A percentile compares a stretch with the other conserved stretches of the same genome.
phyloP scores from a whole-genome alignment of 2,113 vertebrate species.

The Zeus faber region DNA sequence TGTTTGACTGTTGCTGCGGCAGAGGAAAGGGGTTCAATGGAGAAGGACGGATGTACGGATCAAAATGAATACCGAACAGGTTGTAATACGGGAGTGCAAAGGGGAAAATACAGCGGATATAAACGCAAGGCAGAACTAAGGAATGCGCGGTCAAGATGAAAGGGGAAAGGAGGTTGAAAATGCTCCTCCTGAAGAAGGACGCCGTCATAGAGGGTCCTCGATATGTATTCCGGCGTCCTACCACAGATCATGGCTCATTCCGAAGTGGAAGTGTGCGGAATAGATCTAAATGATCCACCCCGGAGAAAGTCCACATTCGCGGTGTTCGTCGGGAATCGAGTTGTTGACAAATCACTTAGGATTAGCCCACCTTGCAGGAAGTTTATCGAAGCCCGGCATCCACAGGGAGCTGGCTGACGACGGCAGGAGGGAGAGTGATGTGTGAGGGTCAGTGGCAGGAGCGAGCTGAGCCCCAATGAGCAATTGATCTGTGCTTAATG shows the following conservation, averaged over 20 bases:
- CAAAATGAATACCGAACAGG: constrained; percentile 16
- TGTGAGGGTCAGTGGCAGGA: constrained; percentile 42
- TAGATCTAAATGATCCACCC: constrained; percentile 36
- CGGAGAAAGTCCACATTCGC: constrained; percentile 1
- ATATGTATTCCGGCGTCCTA: constrained; percentile 19
- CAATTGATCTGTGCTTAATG: constrained; percentile 42
- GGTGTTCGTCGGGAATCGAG: background rate
- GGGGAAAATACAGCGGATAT: no score
- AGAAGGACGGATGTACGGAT: no score
- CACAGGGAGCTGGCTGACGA: constrained; percentile 7
- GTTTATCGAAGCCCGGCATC: constrained; percentile 18
- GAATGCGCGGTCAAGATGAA: background rate
- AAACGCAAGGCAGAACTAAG: constrained; percentile 2
- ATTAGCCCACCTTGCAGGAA: constrained; percentile 21
- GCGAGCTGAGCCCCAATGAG: constrained; percentile 23
- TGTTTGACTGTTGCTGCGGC: constrained; percentile 64
- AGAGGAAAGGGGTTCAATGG: constrained; percentile 46
- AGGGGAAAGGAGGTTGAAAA: constrained; percentile 5
- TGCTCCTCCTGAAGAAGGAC: constrained; percentile 15
- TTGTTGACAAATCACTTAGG: constrained; percentile 32
- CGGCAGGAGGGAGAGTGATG: constrained; percentile 23
- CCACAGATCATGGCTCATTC: constrained; percentile 45
- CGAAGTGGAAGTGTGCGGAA: constrained; percentile 33
- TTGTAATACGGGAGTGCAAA: background rate
- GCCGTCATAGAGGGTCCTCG: constrained; percentile 32